Evolutionary conservation across 2,888 invertebrate species (phyloP).

Genomic region (Dexiosoma caninum): DNA sequence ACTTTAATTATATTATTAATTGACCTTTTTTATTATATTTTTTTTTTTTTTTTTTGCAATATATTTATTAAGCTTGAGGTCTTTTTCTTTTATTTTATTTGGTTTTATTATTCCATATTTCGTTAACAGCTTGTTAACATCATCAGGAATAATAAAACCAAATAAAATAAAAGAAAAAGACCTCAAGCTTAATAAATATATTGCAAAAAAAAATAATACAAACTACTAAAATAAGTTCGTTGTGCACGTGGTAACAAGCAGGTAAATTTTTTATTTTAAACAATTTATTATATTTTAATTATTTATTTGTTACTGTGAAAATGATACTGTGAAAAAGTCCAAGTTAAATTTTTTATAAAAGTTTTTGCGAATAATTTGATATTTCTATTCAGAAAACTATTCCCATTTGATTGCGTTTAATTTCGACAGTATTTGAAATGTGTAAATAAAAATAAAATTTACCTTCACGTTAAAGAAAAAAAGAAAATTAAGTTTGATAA

Average conservation of each 20-base stretch:
- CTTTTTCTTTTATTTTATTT: no score
- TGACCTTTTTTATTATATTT: no score
- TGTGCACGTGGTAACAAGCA: neutral
- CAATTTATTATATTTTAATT: constrained; percentile 2
- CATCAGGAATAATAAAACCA: no score
- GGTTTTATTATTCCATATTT: no score
- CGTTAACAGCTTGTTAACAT: no score
- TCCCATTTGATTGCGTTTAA: constrained; percentile 30
- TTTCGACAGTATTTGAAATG: constrained; percentile 30
- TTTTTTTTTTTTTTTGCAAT: no score
- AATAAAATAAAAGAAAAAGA: no score
- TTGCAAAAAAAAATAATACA: neutral
- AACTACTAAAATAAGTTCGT: neutral
- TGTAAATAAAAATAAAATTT: constrained; percentile 49
- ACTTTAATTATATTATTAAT: neutral
- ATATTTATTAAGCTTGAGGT: no score
- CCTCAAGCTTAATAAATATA: no score
- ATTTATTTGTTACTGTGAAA: neutral
- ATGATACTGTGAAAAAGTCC: constrained; percentile 15
- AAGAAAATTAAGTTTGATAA: constrained; percentile 50
- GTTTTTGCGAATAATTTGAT: neutral
- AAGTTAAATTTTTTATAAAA: constrained; percentile 42
- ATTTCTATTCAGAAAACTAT: constrained; percentile 3
- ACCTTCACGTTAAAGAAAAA: constrained; percentile 45
- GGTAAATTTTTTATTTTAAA: constrained; percentile 9